Base-by-base conservation (phyloP, 53 echinoderm and acorn worm species). In the Stichopus horrens region DNA sequence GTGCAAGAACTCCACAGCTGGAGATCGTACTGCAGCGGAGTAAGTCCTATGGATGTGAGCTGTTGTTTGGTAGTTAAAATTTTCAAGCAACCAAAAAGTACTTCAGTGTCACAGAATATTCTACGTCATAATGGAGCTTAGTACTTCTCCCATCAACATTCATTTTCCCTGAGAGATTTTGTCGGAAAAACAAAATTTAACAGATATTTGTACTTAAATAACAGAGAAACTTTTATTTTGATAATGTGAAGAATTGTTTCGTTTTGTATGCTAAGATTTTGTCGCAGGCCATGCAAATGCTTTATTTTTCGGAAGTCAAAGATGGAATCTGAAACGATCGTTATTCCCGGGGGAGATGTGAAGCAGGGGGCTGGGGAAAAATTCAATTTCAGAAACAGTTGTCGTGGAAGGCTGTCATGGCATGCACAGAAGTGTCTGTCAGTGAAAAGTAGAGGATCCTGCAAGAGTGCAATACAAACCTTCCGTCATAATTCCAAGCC, bases 401-500 rank as follows among this genome's bases (percentile, higher is more conserved):
- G 71, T 18, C 5, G n/a, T 71, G 19, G 5, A 71, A 71, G 18
- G 71, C 71, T n/a, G n/a, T 71, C 71, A 20, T 71, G 63, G 63
- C 63, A 63, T 13, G 63, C 63, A 63, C 63, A 63, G 16, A 63
- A 16, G 63, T 63, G n/a, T 71, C 71, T 37, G 37, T 37, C n/a
- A 71, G 71, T 18, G 71, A 18, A 71, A 71, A 20, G n/a, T 68
- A 14, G n/a, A 71, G 71, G 18, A 20, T n/a, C 7, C 18, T n/a
- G 71, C 19, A 71, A 71, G 19, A 23, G 85, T 85, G 85, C 85
- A 85, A 85, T 85, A 85, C 60, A 67, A 59, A 52, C 68, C 21
- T 85, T 85, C 65, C 85, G 66, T 85, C 85, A 85, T 85, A 85
- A 63, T 85, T 85, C 85, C 68, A 52, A 5, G 65, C 85, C 52